Evolutionary conservation across 2,113 vertebrate species (phyloP).

Genomic region (Phalacrocorax carbo): DNA sequence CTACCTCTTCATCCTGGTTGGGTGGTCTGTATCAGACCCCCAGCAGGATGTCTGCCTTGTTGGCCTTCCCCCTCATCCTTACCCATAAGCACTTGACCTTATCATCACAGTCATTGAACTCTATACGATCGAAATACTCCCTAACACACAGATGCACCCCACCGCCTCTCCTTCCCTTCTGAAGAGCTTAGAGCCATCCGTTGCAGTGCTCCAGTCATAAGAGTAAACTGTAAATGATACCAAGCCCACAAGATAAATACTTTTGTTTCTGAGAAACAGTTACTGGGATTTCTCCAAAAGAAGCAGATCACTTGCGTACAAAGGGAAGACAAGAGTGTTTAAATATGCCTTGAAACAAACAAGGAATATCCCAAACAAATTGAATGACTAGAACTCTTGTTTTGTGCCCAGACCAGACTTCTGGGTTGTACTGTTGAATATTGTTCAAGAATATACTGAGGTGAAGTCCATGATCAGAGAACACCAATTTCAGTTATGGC

Average conservation of each 20-base stretch:
- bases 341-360: not conserved
- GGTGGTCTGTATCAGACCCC: too few species aligned
- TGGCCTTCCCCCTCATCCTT: too few species aligned
- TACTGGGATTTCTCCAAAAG: not conserved
- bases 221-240: not conserved
- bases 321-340: not conserved
- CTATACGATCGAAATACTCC: too few species aligned
- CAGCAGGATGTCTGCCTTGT: too few species aligned
- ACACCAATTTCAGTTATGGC: not conserved
- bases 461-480: not conserved
- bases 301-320: not conserved
- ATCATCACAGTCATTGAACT: too few species aligned
- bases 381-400: not conserved
- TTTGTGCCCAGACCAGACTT: not conserved
- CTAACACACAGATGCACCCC: too few species aligned
- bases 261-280: not conserved
- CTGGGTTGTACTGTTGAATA: accelerated
- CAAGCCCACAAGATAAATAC: not conserved
- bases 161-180: too few species aligned
- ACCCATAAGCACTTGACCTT: too few species aligned
- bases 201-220: too few species aligned
- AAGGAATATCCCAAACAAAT: not conserved
- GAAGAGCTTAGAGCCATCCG: too few species aligned
- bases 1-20: too few species aligned
- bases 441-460: not conserved